Conservation (phyloP, 2,888 invertebrate species). For the Papilio gigon region DNA sequence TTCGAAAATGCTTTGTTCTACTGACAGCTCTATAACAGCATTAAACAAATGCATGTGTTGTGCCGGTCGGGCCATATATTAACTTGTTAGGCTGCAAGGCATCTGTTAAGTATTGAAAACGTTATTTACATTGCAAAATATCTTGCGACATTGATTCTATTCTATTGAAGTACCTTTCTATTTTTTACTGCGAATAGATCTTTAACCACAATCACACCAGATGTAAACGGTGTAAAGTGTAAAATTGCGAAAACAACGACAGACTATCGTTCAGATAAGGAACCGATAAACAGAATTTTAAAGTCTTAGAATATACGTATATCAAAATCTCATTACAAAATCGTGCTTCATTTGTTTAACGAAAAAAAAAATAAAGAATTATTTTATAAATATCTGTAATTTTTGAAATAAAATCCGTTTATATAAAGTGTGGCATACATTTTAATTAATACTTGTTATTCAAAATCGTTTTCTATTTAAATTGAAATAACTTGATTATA, state of each 20-base stretch:
- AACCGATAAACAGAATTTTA: background rate
- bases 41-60: background rate
- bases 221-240: background rate
- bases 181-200: constrained; percentile 7
- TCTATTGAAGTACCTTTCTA: constrained; percentile 21
- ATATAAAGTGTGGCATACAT: too few relatives aligned
- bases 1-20: constrained; percentile 13
- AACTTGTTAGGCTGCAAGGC: constrained; percentile 15
- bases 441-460: background rate
- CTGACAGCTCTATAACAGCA: constrained; percentile 4
- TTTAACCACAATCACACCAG: constrained; percentile 15
- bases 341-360: too few relatives aligned
- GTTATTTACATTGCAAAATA: constrained; percentile 23
- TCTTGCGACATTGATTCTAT: constrained; percentile 20
- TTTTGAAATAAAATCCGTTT: too few relatives aligned
- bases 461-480: background rate
- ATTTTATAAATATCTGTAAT: too few relatives aligned
- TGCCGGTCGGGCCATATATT: background rate
- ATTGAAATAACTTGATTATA: background rate
- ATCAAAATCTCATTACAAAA: background rate
- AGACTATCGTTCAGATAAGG: background rate
- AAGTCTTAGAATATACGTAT: background rate
- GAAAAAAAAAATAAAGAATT: too few relatives aligned
- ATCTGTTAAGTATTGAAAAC: constrained; percentile 7
- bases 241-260: background rate